Percentiles rank a stretch among this genome's conserved stretches.
Evolutionary conservation across 2,888 invertebrate genomes (phyloP).

Genomic region (Ctenicera cuprea): DNA sequence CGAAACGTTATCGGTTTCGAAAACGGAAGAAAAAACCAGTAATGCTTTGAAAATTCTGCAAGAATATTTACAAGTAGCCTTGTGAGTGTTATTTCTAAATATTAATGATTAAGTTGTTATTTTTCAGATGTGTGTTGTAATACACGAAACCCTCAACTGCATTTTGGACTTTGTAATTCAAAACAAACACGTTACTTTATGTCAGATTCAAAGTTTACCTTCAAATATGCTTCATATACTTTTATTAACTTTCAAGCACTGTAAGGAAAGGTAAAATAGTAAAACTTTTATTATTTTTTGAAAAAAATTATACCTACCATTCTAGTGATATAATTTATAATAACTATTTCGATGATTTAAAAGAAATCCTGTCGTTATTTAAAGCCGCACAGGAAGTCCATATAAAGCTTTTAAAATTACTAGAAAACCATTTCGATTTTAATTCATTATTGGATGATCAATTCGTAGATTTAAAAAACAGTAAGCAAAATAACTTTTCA

Average conservation of each 20-base stretch:
- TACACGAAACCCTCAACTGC: constrained; percentile 55
- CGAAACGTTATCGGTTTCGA: background rate
- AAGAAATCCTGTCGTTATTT: constrained; percentile 60
- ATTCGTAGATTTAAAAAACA: constrained; percentile 51
- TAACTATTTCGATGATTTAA: constrained; percentile 55
- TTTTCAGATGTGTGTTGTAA: constrained; percentile 56
- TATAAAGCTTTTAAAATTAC: constrained; percentile 56
- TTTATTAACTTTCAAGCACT: constrained; percentile 72
- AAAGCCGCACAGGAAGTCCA: constrained; percentile 60
- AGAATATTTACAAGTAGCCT: constrained; percentile 58
- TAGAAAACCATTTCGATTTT: constrained; percentile 53
- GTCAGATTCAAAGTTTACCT: constrained; percentile 53
- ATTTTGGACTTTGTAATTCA: constrained; percentile 48
- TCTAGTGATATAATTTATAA: constrained; percentile 61
- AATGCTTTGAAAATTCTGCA: constrained; percentile 53
- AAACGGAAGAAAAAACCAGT: background rate
- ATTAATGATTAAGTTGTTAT: constrained; percentile 21
- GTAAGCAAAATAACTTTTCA: constrained; percentile 48
- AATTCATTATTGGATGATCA: constrained; percentile 51
- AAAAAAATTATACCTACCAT: constrained; percentile 24
- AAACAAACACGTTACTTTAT: constrained; percentile 44
- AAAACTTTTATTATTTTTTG: constrained; percentile 15
- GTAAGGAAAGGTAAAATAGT: constrained; percentile 72
- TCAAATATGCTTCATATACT: constrained; percentile 69
- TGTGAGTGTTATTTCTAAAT: constrained; percentile 30